Conservation (phyloP, 2,888 invertebrate species). For the Erebia aethiops region DNA sequence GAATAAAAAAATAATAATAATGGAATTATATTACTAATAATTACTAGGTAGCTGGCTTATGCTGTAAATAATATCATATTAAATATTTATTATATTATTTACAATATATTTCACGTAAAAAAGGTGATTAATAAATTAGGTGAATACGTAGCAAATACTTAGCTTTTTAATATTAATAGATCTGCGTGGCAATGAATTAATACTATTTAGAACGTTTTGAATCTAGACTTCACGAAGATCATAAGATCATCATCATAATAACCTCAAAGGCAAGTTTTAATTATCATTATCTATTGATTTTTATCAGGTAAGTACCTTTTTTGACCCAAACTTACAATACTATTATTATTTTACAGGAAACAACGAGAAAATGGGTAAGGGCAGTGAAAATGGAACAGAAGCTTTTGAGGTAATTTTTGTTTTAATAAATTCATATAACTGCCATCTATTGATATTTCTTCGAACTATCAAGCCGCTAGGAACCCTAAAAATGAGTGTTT, state of each 20-base stretch:
- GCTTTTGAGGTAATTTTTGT: constrained; percentile 1
- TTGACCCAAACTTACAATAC: neutral
- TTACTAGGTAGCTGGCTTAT: too few relatives aligned
- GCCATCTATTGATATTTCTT: neutral
- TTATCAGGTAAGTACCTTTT: too few relatives aligned
- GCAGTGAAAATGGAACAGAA: neutral
- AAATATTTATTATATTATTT: too few relatives aligned
- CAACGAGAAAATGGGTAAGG: constrained; percentile 4
- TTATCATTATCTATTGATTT: neutral
- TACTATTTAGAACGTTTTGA: neutral
- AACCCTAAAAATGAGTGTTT: neutral
- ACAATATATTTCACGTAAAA: too few relatives aligned
- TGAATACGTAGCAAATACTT: too few relatives aligned
- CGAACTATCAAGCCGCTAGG: neutral
- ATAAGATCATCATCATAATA: too few relatives aligned
- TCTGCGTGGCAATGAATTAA: neutral
- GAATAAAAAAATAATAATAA: too few relatives aligned
- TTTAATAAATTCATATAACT: neutral
- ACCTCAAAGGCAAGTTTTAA: neutral
- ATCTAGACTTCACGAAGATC: constrained; percentile 7
- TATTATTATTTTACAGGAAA: constrained; percentile 3
- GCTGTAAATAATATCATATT: too few relatives aligned
- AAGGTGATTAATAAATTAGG: too few relatives aligned
- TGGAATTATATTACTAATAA: too few relatives aligned
- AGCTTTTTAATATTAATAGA: neutral